phyloP scores from a whole-genome alignment of 2,113 vertebrate species.

The mouse (Mus musculus) region GRCm39 chr10:52130001-52130500 shows the following conservation, averaged over 20 bases:
- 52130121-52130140: slow-evolving; percentile 33
- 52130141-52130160: neutral
- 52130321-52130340: too few species aligned
- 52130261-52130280: neutral
- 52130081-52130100: neutral
- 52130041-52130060: neutral
- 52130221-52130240: neutral
- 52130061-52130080: neutral
- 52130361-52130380: too few species aligned
- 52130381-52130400: too few species aligned
- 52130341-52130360: too few species aligned
- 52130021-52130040: neutral
- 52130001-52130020: slow-evolving; percentile 23
- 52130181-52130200: neutral
- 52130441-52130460: too few species aligned
- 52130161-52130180: neutral
- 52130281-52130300: neutral
- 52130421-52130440: too few species aligned
- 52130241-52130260: neutral
- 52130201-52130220: neutral
- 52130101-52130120: neutral
- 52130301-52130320: too few species aligned
- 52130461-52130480: neutral
- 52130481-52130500: neutral
- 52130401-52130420: too few species aligned